A percentile compares a stretch with the other conserved stretches of the same genome.
These are phyloP conservation scores for Coreius guichenoti DNA, from an alignment of 2,797 vertebrate species.

Conservation along the genomic window DNA sequence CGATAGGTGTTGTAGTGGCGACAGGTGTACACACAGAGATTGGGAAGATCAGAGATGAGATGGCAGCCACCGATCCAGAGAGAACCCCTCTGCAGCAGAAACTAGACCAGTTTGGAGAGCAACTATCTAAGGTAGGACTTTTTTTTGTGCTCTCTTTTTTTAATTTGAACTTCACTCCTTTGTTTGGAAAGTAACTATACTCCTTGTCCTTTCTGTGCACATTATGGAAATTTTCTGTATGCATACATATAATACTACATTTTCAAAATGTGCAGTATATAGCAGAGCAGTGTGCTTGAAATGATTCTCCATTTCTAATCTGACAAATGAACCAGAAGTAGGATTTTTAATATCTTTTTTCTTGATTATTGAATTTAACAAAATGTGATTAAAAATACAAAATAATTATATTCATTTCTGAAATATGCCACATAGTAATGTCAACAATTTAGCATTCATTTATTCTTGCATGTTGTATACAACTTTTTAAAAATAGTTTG, in stretches of 20 bases:
- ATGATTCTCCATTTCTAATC: neutral
- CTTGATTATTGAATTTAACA: neutral
- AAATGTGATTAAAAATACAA: neutral
- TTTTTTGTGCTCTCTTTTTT: slow-evolving; percentile 1
- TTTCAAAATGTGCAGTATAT: neutral
- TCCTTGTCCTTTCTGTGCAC: neutral
- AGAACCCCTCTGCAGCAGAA: slow-evolving; percentile 82
- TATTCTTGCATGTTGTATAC: neutral
- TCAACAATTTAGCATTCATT: neutral
- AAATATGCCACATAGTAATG: neutral
- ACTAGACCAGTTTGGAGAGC: slow-evolving; percentile 83
- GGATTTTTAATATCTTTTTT: neutral
- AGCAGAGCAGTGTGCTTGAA: neutral
- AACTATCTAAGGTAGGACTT: slow-evolving; percentile 77
- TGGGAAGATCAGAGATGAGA: slow-evolving; percentile 84
- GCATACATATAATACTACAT: neutral
- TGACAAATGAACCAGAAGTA: neutral
- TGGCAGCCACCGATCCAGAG: slow-evolving; percentile 82
- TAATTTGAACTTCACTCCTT: neutral
- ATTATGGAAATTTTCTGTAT: neutral
- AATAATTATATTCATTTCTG: neutral
- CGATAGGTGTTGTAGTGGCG: slow-evolving; percentile 80
- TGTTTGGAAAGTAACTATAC: neutral
- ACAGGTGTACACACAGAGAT: slow-evolving; percentile 83
- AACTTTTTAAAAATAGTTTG: neutral